Evolutionary conservation across 2,888 invertebrate species (phyloP), one percentile per base, ranked within the genome.

Genomic region (Digitonthophagus gazella): DNA sequence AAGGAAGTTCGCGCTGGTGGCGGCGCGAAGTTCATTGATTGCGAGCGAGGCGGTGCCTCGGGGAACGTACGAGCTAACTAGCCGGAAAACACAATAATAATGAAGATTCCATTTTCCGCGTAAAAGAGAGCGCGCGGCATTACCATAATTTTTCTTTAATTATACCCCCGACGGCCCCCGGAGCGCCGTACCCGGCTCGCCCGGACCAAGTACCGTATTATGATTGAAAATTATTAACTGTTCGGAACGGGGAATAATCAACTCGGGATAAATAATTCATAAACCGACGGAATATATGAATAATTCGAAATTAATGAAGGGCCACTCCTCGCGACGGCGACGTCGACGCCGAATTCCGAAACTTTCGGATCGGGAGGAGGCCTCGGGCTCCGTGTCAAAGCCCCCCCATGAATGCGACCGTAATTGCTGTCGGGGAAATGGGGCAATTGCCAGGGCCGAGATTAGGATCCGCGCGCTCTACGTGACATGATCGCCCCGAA

Each of bases 241-340:
- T 44, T 44, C 28, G 28, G 28, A 44, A 44, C 28, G 28, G 28
- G 28, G 61, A 61, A 61, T 61, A 61, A 61, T 61, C 61, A 61
- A 61, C 61, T 61, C 16, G n/a, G 61, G 20, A 61, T 61, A 61
- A 61, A 61, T 61, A 61, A 61, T 61, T 61, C 61, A 61, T 61
- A 61, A 61, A 61, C 61, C 19, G 61, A 61, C 61, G 18, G 61
- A 61, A 61, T 61, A 61, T 61, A 61, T 61, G 61, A 61, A 61
- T 61, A 61, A 61, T 61, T 61, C 61, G 61, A 61, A 61, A 61
- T 61, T 61, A 61, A 61, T 61, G 61, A 61, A 20, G 61, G 61
- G 28, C 28, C 28, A 44, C 28, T 44, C 28, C 28, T 44, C 28
- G 28, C 28, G 6, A 11, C 28, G 28, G 8, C 28, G 8, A 6